phyloP scores from a whole-genome alignment of 2,797 vertebrate genomes.

The Argentina silus region DNA sequence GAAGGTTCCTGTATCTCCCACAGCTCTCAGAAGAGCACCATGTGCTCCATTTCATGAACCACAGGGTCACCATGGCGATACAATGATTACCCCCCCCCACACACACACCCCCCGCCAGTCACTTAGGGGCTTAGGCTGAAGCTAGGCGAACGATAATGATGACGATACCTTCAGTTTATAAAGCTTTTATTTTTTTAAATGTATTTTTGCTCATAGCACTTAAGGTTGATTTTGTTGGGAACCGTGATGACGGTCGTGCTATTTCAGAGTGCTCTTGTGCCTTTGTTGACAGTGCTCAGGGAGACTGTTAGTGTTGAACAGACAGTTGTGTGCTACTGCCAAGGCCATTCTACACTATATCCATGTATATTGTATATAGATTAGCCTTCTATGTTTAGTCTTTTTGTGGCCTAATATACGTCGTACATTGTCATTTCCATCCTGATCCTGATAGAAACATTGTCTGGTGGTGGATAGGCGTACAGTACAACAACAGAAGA shows the following conservation, averaged over 20 bases:
- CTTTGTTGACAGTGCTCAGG: neutral
- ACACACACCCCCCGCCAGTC: too few species aligned
- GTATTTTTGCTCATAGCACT: neutral
- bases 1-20: conserved; percentile 48
- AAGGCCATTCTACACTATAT: neutral
- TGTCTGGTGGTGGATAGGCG: too few species aligned
- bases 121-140: neutral
- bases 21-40: conserved; percentile 49
- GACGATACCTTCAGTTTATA: neutral
- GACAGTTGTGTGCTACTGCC: neutral
- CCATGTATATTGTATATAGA: conserved; percentile 1
- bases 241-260: neutral
- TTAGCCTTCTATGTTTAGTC: neutral
- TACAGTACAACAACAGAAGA: too few species aligned
- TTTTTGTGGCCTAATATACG: neutral
- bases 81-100: too few species aligned
- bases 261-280: neutral
- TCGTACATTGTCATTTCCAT: too few species aligned
- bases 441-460: too few species aligned
- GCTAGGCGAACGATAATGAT: neutral
- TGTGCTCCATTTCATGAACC: conserved; percentile 51
- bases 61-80: neutral
- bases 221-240: neutral
- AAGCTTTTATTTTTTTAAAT: neutral
- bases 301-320: neutral